Conservation (phyloP, 1,140 invertebrate genomes). For the Lanistes nyassanus region DNA sequence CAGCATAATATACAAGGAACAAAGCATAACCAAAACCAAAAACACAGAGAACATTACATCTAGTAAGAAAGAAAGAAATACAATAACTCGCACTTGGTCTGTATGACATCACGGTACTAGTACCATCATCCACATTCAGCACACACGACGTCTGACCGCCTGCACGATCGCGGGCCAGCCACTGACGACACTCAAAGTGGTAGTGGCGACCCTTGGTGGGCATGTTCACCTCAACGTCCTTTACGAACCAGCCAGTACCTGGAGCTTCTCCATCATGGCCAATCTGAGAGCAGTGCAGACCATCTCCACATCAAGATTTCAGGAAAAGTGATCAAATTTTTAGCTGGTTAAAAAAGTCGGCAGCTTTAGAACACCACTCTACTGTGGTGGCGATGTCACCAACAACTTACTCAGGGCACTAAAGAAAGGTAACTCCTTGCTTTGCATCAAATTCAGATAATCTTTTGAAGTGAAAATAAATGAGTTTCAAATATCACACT, state of each 20-base stretch:
- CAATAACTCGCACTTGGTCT: constrained; percentile 63
- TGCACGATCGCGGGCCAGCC: constrained; percentile 62
- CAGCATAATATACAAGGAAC: background rate
- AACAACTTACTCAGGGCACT: no score
- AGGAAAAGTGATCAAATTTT: background rate
- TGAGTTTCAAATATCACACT: no score
- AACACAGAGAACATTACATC: background rate
- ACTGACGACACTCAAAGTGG: constrained; percentile 61
- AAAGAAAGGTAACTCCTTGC: no score
- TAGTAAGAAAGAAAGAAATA: background rate
- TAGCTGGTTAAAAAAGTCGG: no score
- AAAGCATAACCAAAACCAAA: background rate
- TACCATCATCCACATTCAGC: constrained; percentile 61
- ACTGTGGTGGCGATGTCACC: no score
- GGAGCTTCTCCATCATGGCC: constrained; percentile 64
- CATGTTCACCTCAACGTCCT: constrained; percentile 62
- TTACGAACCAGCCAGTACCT: constrained; percentile 64
- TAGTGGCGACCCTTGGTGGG: constrained; percentile 66
- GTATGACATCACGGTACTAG: constrained; percentile 61
- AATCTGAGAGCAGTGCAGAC: constrained; percentile 42
- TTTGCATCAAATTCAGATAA: no score
- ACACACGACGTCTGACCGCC: constrained; percentile 61
- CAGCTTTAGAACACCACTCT: no score
- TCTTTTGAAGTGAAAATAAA: no score
- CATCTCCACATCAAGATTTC: no score